Evolutionary conservation across 1,140 invertebrate species (phyloP), one percentile per base, ranked within the genome.

Genomic region (Oreohelix idahoensis): DNA sequence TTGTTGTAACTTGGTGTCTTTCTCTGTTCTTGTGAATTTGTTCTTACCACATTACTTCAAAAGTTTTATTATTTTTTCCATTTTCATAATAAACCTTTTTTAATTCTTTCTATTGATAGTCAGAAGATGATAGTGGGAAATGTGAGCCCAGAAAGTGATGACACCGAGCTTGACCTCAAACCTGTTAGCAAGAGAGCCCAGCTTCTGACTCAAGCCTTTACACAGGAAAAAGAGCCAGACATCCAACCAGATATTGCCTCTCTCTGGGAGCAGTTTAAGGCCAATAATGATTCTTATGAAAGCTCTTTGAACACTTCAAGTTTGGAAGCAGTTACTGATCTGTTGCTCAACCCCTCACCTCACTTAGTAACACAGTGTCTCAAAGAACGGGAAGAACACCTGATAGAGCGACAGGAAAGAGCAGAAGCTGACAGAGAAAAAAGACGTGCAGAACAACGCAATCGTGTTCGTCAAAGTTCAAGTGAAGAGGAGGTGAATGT

Each of bases 181-280:
- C 89, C 88, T 11, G 79, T 88, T 17, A 89, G 86, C 78, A 85
- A 84, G 29, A 86, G 86, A 77, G 87, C 86, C 20, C 85, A 87
- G 76, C 83, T 89, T 5, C 83, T 91, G 17, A 84, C 86, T 0
- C 84, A 87, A 66, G 86, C 86, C 29, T 77, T 90, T 11, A 86
- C 89, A 66, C 83, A 87, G 53, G 87, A 90, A 35, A 78, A 82
- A 26, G 76, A 83, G 66, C 82, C 76, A 20, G 63, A 80, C 53
- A 42, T 89, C 8, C 85, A 86, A 0, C 77, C 85, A 45, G 88
- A 91, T 79, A 86, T 92, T 15, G 87, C 89, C 63, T 81, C 87
- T 38, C 74, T 91, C 82, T 92, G 91, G 91, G 81, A 87, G 36
- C 76, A 87, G 58, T 91, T 90, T 82, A 85, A 89, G 79, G 88